phyloP scores from a whole-genome alignment of 2,888 invertebrate species.

The Noctua janthina region DNA sequence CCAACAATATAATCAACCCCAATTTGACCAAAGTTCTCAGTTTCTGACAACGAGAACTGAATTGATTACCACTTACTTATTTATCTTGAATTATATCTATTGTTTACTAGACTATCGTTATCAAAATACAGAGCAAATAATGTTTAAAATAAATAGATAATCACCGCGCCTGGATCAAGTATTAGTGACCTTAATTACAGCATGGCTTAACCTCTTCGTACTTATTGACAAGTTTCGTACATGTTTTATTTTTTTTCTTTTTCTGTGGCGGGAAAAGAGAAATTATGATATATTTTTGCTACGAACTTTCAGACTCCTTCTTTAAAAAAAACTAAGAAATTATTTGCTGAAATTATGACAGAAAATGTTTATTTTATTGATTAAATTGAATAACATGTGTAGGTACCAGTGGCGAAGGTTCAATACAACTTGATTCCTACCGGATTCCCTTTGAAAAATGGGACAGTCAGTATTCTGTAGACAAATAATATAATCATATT shows the following conservation, averaged over 20 bases:
- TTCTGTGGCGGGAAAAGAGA: neutral
- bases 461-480: too few species aligned
- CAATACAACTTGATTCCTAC: too few species aligned
- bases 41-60: constrained; percentile 68
- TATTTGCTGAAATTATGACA: neutral
- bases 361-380: neutral
- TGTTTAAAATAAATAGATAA: neutral
- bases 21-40: constrained; percentile 81
- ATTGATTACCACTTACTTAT: constrained; percentile 71
- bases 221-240: neutral
- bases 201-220: too few species aligned
- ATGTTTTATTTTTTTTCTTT: neutral
- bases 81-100: constrained; percentile 29
- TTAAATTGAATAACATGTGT: neutral
- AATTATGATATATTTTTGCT: neutral
- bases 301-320: neutral
- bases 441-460: too few species aligned
- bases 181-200: neutral
- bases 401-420: too few species aligned
- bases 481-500: too few species aligned
- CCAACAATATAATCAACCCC: constrained; percentile 85
- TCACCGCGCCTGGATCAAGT: neutral
- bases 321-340: neutral
- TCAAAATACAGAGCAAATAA: neutral
- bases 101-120: neutral